Base-by-base conservation (phyloP, 2,113 vertebrate species). In the Corythornis vintsioides region DNA sequence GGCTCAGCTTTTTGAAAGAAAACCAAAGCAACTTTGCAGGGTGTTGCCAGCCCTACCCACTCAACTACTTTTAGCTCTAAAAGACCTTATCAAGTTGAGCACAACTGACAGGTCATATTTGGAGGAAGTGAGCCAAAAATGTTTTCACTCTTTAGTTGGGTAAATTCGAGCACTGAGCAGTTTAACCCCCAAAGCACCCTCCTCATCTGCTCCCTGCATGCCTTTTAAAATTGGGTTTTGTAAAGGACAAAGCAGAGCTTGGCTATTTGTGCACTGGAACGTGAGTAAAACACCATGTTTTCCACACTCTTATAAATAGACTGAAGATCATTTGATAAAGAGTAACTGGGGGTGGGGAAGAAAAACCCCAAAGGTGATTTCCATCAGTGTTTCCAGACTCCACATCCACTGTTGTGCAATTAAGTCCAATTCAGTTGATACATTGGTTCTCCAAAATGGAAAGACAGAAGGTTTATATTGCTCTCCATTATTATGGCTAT, bases 81-180 rank as follows among this genome's bases (percentile, higher is more conserved):
- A 87, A 88, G 57, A 45, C 74, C 50, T 85, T 79, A 91, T 73
- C 93, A 56, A 73, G 82, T 77, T 91, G 89, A 96, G 89, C 78
- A 79, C 67, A 95, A 94, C 75, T 93, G 83, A 85, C 92, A 95
- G 95, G 92, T 95, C 90, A n/a, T 76, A 89, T 92, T 96, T 96
- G 3, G 5, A 92, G 90, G 96, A 97, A 97, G 92, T 1, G 17
- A 93, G 94, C 92, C 94, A 95, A 92, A 90, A 90, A 88, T 66
- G 28, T 95, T 88, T 92, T 90, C 38, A 33, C 47, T 90, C 73
- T 87, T 93, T 88, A 70, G 77, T 12, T 85, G 84, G 67, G 50
- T 64, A 82, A 93, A 82, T 66, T 42, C 0, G 2, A 82, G 40
- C 3, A 0, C 48, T 16, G 53, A 79, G 45, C 43, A 65, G 45